These are phyloP conservation scores for Thecocarcelia acutangulata DNA, from an alignment of 2,888 invertebrate species.

Conservation along the genomic window DNA sequence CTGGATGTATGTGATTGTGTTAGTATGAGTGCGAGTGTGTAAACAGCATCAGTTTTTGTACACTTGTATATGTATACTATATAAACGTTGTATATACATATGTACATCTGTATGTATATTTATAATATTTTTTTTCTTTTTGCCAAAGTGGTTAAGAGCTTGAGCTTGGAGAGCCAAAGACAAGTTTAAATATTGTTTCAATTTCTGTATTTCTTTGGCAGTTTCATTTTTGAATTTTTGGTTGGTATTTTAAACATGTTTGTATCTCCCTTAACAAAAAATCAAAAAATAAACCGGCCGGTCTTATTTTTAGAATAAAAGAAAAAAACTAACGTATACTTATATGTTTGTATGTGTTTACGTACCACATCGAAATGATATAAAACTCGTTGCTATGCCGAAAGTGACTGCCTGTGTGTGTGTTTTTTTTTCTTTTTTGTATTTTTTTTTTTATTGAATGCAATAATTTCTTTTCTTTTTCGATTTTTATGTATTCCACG, in stretches of 20 bases:
- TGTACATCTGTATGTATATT: too few relatives aligned
- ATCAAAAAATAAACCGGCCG: slow-evolving; percentile 59
- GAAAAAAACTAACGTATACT: background rate
- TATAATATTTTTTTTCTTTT: slow-evolving; percentile 5
- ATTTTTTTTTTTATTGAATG: slow-evolving; percentile 58
- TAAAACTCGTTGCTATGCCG: slow-evolving; percentile 79
- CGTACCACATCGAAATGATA: slow-evolving; percentile 36
- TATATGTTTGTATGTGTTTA: background rate
- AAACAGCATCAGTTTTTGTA: slow-evolving; percentile 30
- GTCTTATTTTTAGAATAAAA: slow-evolving; percentile 67
- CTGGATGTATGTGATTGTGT: background rate
- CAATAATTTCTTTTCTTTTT: slow-evolving; percentile 68
- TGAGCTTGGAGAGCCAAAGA: slow-evolving; percentile 31
- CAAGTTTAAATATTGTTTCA: slow-evolving; percentile 62
- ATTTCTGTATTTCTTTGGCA: slow-evolving; percentile 56
- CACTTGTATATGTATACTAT: background rate
- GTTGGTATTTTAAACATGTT: slow-evolving; percentile 65
- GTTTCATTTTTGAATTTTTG: slow-evolving; percentile 37
- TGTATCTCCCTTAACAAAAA: slow-evolving; percentile 51
- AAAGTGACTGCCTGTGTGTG: slow-evolving; percentile 73
- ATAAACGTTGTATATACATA: too few relatives aligned
- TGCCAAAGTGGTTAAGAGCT: slow-evolving; percentile 18
- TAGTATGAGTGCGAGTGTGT: background rate
- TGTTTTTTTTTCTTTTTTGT: slow-evolving; percentile 29
- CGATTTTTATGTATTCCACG: slow-evolving; percentile 66